Base-by-base conservation (phyloP, 2,888 invertebrate genomes). In the Habroteleia sp. region DNA sequence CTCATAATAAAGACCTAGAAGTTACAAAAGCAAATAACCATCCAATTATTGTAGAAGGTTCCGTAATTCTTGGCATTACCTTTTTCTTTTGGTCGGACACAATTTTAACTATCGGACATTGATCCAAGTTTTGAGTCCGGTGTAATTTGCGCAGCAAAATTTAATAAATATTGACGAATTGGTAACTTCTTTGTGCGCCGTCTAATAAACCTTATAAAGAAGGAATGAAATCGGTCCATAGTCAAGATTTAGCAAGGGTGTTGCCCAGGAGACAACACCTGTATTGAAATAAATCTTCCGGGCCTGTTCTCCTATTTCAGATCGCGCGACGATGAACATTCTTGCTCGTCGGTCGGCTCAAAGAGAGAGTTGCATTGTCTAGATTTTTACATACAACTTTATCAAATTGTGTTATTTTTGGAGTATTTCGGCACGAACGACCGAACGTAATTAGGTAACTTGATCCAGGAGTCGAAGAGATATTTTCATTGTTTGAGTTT, bases 251-350 rank as follows among this genome's bases (percentile, higher is more conserved):
- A 52, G 78, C 63, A 73, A 71, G 84, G 82, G 83, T 80, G 83
- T 84, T 83, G 81, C 82, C 81, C 72, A 58, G 83, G 82, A 77
- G 80, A 84, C 80, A 77, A 78, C 79, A 81, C 81, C 80, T 81
- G 79, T 80, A 66, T 41, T 54, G 54, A 52, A 62, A 52, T 52
- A 73, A 58, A 66, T 73, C 52, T 58, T 65, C 48, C 33, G 17
- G 23, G 35, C 10, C 35, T 42, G 44, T 35, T 52, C 65, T 73
- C 41, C 46, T 44, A 52, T 73, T 60, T 58, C 52, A 41, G 25
- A 65, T 58, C 42, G 37, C 16, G 10, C 56, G 10, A 35, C 42
- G 33, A 66, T 60, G 33, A 54, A 52, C 41, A 73, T 66, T 73
- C 60, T 39, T 46, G 25, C 13, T 17, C 20, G 11, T 23, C 11